Evolutionary conservation across 2,888 invertebrate genomes (phyloP).

Genomic region (Rhorus exstirpatorius): DNA sequence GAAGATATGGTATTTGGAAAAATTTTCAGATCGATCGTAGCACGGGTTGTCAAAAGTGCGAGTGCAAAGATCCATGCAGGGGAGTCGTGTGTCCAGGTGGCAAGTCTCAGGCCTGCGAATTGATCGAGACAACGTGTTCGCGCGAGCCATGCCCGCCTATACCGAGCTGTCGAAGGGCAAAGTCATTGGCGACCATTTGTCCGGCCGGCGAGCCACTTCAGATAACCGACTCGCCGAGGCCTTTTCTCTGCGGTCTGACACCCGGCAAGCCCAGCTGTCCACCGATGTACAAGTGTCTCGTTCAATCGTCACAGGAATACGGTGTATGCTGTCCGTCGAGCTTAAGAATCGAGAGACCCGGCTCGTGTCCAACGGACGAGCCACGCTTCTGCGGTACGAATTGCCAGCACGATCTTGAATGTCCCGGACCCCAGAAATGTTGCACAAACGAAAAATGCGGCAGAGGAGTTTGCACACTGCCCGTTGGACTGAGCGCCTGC

Average conservation of each 20-base stretch:
- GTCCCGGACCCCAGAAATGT: conserved; percentile 93
- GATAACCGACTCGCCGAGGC: conserved; percentile 89
- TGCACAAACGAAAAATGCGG: conserved; percentile 91
- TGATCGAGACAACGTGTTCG: conserved; percentile 92
- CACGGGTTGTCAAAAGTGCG: conserved; percentile 92
- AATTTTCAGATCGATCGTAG: conserved; percentile 79
- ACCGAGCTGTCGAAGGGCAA: conserved; percentile 93
- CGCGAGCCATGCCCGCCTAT: conserved; percentile 94
- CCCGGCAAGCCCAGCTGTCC: conserved; percentile 95
- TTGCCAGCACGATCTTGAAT: conserved; percentile 93
- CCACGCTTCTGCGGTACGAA: conserved; percentile 88
- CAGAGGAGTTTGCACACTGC: conserved; percentile 90
- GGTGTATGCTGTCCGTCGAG: conserved; percentile 95
- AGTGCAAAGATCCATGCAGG: conserved; percentile 93
- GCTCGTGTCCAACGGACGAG: conserved; percentile 89
- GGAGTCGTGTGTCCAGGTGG: conserved; percentile 92
- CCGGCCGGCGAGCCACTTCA: conserved; percentile 88
- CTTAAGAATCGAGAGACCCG: conserved; percentile 91
- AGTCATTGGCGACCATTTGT: conserved; percentile 92
- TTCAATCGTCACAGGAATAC: conserved; percentile 93
- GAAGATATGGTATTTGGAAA: too few species aligned
- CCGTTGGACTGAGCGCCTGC: conserved; percentile 90
- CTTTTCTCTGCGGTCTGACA: conserved; percentile 93
- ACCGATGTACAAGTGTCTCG: conserved; percentile 92
- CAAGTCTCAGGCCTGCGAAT: conserved; percentile 89